These are phyloP conservation scores for Eupithecia inturbata DNA, from an alignment of 2,888 invertebrate genomes.

Conservation along the genomic window DNA sequence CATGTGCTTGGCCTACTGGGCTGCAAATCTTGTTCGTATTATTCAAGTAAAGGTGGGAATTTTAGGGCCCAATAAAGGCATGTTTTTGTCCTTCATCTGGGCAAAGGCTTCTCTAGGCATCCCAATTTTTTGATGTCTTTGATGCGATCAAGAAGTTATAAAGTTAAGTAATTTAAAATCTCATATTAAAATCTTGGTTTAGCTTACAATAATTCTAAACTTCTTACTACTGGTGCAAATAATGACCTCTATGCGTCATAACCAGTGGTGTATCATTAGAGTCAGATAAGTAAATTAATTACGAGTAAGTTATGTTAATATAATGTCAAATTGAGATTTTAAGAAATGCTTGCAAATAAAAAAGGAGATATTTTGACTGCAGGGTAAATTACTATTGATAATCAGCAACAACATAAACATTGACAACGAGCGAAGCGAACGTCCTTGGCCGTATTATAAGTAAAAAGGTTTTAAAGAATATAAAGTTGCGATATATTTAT, in stretches of 20 bases:
- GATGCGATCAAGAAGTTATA: not conserved
- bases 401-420: conserved; percentile 16
- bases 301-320: too few relatives aligned
- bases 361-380: conserved; percentile 7
- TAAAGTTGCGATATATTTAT: conserved; percentile 29
- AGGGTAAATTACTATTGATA: conserved; percentile 26
- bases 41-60: too few relatives aligned
- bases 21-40: too few relatives aligned
- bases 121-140: not conserved
- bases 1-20: too few relatives aligned
- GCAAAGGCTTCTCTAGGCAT: not conserved
- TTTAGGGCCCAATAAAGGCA: not conserved
- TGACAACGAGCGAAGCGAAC: conserved; percentile 8
- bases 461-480: conserved; percentile 27
- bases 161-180: not conserved
- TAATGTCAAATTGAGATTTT: not conserved
- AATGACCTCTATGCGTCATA: not conserved
- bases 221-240: not conserved
- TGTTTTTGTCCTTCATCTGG: not conserved
- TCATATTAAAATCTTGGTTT: not conserved
- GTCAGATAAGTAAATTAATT: too few relatives aligned
- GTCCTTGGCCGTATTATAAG: conserved; percentile 36
- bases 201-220: not conserved
- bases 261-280: not conserved
- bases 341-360: not conserved